Base-by-base conservation (phyloP, 1,140 invertebrate species). In the Drosophila azteca region DNA sequence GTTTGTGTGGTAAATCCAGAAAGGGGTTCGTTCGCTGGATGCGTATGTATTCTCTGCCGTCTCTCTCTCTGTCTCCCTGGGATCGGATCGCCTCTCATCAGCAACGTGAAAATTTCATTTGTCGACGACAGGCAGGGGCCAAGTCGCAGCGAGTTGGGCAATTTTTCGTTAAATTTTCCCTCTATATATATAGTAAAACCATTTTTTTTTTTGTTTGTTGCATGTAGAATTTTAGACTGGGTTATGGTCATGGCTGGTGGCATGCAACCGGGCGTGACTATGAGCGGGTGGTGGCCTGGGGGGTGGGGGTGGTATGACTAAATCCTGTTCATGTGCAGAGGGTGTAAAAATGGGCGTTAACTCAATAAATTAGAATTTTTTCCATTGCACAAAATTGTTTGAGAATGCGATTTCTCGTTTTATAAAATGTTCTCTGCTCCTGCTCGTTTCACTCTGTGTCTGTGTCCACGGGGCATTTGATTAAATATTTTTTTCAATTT, bases 361-460 rank as follows among this genome's bases (percentile, higher is more conserved):
- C 76, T 80, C 80, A 79, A 84, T 84, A 84, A 84, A 84, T 84
- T 84, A 72, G 76, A 84, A 68, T 84, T 84, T 84, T 79, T 79
- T 80, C 41, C 59, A 43, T 45, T 73, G 60, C 69, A 64, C 51
- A 63, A 72, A 72, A 71, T 54, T 72, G 41, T 71, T 72, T 61
- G 67, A 71, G 66, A 72, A 72, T 72, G 67, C 67, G 66, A 41
- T 59, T 77, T 66, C 15, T 54, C 50, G 54, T 41, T 71, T 72
- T 55, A 45, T n/a, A 15, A 13, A 22, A 20, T 22, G 9, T 0
- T 13, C 13, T 39, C n/a, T n/a, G 43, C 55, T 59, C 66, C 8
- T n/a, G 43, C 51, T 59, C 66, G 49, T 65, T 54, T 54, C 44
- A 26, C 20, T 26, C 8, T 39, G 6, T 24, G 17, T 50, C 44